Conservation (phyloP, 2,797 vertebrate species). For the Jordanella pulchra region DNA sequence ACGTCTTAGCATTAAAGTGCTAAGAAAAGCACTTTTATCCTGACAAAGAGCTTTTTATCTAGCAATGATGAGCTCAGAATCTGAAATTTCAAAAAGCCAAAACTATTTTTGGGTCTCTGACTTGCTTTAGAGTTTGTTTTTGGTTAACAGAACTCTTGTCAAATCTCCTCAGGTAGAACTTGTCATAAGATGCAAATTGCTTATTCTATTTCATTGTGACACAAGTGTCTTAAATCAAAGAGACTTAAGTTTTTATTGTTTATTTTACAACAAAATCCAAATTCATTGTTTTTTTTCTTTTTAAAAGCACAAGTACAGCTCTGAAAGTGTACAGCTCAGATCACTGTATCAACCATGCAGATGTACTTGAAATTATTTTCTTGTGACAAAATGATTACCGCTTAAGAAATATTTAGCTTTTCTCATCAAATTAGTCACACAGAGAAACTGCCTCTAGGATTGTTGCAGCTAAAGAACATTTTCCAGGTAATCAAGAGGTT, state of each 20-base stretch:
- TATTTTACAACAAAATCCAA: not conserved
- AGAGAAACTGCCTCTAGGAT: not conserved
- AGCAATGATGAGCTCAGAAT: constrained; percentile 27
- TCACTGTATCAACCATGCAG: not conserved
- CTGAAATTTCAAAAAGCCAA: constrained; percentile 32
- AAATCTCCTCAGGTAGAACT: not conserved
- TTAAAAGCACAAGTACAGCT: not conserved
- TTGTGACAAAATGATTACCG: not conserved
- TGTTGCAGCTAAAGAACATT: not conserved
- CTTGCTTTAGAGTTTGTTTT: constrained; percentile 8
- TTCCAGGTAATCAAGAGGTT: not conserved
- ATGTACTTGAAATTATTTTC: not conserved
- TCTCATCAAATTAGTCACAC: not conserved
- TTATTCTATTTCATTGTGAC: not conserved
- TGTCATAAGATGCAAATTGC: not conserved
- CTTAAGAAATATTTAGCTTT: not conserved
- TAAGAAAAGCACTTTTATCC: not conserved
- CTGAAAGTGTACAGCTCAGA: not conserved
- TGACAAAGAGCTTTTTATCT: constrained; percentile 43
- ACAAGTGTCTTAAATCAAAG: constrained; percentile 1
- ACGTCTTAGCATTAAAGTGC: constrained; percentile 43
- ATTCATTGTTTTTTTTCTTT: not conserved
- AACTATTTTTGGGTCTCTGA: constrained; percentile 11
- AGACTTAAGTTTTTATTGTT: not conserved
- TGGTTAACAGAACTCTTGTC: not conserved